These are phyloP conservation scores for Melanostoma scalare DNA, from an alignment of 2,888 invertebrate genomes.

Conservation along the genomic window DNA sequence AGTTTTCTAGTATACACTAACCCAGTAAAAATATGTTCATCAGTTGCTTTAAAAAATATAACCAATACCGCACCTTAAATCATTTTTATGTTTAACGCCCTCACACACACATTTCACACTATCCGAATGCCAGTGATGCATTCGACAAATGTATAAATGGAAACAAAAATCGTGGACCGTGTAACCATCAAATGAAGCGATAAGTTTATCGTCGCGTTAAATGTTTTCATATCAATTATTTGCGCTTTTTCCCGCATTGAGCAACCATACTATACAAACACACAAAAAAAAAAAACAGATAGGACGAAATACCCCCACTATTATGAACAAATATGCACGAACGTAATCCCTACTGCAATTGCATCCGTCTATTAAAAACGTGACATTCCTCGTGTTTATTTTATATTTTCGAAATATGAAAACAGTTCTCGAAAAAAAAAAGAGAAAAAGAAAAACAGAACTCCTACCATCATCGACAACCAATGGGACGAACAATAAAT, in stretches of 20 bases:
- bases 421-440: slow-evolving; percentile 34
- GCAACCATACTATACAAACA: not conserved
- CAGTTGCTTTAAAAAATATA: not conserved
- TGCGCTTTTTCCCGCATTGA: slow-evolving; percentile 4
- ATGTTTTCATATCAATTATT: slow-evolving; percentile 63
- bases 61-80: not conserved
- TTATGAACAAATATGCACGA: slow-evolving; percentile 31
- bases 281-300: slow-evolving; percentile 6
- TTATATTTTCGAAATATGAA: slow-evolving; percentile 56
- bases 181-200: slow-evolving; percentile 66
- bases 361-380: slow-evolving; percentile 70
- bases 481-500: slow-evolving; percentile 1
- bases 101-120: not conserved
- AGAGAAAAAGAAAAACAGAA: not conserved
- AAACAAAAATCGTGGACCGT: slow-evolving; percentile 38
- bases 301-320: not conserved
- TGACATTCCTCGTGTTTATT: slow-evolving; percentile 71
- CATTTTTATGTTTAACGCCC: not conserved
- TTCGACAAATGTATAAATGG: not conserved
- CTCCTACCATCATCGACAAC: slow-evolving; percentile 1
- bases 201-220: slow-evolving; percentile 56
- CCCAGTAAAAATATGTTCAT: not conserved
- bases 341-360: slow-evolving; percentile 56
- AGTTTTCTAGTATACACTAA: no score
- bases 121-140: slow-evolving; percentile 1